phyloP scores from a whole-genome alignment of 1,140 invertebrate species.

The Nasonia vitripennis region DNA sequence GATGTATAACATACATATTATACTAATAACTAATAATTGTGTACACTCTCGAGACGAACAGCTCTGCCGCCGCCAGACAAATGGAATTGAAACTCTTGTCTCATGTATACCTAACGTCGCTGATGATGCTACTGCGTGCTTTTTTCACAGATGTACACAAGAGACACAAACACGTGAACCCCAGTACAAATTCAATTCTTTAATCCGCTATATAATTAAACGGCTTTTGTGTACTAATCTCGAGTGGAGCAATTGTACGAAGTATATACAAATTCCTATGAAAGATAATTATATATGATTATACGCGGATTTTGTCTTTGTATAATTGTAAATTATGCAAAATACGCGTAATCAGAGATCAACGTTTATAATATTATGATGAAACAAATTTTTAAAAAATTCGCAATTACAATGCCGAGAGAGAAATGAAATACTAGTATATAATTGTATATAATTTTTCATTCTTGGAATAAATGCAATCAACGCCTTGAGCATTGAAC shows the following conservation, averaged over 20 bases:
- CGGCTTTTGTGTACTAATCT: constrained; percentile 7
- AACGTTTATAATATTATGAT: neutral
- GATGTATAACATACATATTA: neutral
- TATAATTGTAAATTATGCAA: too few species aligned
- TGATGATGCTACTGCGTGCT: neutral
- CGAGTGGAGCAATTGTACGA: constrained; percentile 17
- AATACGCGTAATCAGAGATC: neutral
- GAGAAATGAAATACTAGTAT: neutral
- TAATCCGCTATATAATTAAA: neutral
- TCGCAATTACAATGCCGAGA: neutral
- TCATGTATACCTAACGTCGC: neutral
- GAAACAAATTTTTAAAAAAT: neutral
- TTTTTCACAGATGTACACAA: neutral
- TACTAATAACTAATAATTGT: neutral
- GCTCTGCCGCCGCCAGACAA: neutral
- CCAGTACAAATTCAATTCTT: constrained; percentile 2
- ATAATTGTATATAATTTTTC: constrained; percentile 36
- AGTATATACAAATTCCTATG: neutral
- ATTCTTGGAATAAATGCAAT: neutral
- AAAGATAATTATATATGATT: constrained; percentile 16
- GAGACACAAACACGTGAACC: neutral
- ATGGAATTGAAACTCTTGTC: neutral
- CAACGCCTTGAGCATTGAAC: neutral
- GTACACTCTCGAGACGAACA: neutral
- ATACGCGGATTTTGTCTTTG: constrained; percentile 9